phyloP scores from a whole-genome alignment of 1,140 invertebrate species.

The Formica exsecta region DNA sequence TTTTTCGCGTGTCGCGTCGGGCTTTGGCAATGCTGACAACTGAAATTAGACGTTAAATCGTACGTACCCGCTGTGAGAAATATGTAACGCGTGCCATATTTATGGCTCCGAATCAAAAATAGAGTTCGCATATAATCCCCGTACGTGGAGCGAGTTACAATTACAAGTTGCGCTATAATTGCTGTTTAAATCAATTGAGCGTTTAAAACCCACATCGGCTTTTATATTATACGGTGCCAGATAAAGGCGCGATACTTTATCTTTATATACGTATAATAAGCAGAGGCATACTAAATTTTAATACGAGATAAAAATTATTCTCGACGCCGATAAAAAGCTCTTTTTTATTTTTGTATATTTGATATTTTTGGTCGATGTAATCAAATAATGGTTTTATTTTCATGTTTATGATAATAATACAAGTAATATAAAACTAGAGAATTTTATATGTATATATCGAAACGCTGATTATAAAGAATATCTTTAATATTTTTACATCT shows the following conservation, averaged over 20 bases:
- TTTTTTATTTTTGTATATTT: neutral
- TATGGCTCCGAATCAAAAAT: constrained; percentile 39
- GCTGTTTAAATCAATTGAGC: constrained; percentile 27
- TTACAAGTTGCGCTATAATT: constrained; percentile 40
- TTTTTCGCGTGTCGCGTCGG: constrained; percentile 43
- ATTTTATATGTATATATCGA: neutral
- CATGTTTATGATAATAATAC: neutral
- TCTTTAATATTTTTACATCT: neutral
- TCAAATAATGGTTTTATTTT: neutral
- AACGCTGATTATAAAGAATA: too few relatives aligned
- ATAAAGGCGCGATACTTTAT: neutral
- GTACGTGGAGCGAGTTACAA: constrained; percentile 13
- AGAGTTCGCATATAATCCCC: constrained; percentile 37
- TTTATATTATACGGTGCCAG: neutral
- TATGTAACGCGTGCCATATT: constrained; percentile 50
- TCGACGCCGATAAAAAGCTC: neutral
- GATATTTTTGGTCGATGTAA: neutral
- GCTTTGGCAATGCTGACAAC: constrained; percentile 48
- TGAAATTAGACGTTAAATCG: constrained; percentile 61
- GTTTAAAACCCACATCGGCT: neutral
- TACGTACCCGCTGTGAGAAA: constrained; percentile 33
- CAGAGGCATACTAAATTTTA: neutral
- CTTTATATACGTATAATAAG: too few relatives aligned
- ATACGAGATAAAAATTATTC: neutral
- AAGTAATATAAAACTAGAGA: neutral